phyloP scores from a whole-genome alignment of 2,797 vertebrate species.

The Orestias chungarensis region DNA sequence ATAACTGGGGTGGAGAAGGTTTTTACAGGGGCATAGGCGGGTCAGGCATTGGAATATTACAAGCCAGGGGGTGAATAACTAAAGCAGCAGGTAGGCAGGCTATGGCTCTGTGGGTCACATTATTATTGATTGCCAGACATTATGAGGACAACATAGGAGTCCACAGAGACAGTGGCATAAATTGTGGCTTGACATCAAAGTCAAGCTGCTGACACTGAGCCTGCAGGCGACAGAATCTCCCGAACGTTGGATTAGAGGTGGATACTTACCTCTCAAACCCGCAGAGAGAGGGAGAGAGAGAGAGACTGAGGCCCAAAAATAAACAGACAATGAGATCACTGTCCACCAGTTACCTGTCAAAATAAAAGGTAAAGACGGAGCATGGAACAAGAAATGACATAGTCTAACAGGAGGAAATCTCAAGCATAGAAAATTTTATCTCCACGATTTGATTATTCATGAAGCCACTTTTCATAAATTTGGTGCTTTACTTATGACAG shows the following conservation, averaged over 20 bases:
- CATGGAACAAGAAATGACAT: conserved; percentile 41
- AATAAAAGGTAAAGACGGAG: conserved; percentile 22
- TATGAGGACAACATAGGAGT: conserved; percentile 67
- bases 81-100: conserved; percentile 59
- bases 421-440: conserved; percentile 53
- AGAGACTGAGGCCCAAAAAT: conserved; percentile 40
- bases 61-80: conserved; percentile 69
- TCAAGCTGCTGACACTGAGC: conserved; percentile 68
- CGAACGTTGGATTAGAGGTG: conserved; percentile 66
- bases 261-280: conserved; percentile 38
- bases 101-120: conserved; percentile 62
- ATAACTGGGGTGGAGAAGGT: conserved; percentile 28
- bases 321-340: conserved; percentile 48
- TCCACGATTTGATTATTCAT: conserved; percentile 27
- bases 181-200: conserved; percentile 77
- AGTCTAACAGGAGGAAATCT: conserved; percentile 33
- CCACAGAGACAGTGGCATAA: conserved; percentile 66
- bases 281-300: conserved; percentile 1
- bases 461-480: conserved; percentile 44
- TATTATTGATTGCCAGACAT: conserved; percentile 75
- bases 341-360: conserved; percentile 49
- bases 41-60: conserved; percentile 57
- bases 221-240: conserved; percentile 64
- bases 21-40: conserved; percentile 40
- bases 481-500: conserved; percentile 37